Percentiles rank a stretch among this genome's conserved stretches.
Evolutionary conservation across 2,113 vertebrate genomes (phyloP).

Genomic region (Telmatochromis brachygnathus): DNA sequence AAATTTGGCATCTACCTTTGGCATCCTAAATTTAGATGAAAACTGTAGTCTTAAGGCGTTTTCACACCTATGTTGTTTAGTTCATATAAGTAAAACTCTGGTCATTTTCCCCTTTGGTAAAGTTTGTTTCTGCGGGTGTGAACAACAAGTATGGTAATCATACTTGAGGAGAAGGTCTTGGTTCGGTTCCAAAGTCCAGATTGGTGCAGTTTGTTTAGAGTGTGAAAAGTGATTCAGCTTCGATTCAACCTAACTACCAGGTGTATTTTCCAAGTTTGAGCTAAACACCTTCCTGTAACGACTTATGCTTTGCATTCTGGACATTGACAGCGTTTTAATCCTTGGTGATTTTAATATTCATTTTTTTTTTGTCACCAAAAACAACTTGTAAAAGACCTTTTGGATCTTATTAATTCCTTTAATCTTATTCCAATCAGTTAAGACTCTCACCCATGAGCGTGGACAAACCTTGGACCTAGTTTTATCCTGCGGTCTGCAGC

Average conservation of each 20-base stretch:
- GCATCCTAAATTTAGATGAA: neutral
- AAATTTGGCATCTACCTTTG: neutral
- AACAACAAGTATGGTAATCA: neutral
- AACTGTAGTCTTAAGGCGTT: fast-evolving
- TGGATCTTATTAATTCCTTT: neutral
- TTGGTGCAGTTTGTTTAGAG: neutral
- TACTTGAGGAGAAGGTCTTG: neutral
- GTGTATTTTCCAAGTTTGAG: neutral
- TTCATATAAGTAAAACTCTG: neutral
- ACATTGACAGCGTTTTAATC: neutral
- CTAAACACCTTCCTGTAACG: neutral
- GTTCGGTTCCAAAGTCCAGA: neutral
- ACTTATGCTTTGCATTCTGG: neutral
- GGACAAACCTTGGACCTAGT: neutral
- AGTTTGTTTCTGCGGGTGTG: neutral
- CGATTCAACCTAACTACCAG: fast-evolving
- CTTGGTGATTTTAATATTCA: neutral
- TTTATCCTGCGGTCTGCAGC: neutral
- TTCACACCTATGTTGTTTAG: neutral
- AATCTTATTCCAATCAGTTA: fast-evolving
- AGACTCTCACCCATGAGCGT: fast-evolving
- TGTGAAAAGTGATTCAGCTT: neutral
- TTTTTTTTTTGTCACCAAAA: neutral
- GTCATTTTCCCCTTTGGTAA: neutral
- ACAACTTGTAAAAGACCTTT: neutral